These are phyloP conservation scores for Ardeotis arabs DNA, from an alignment of 2,113 vertebrate species.

Conservation along the genomic window DNA sequence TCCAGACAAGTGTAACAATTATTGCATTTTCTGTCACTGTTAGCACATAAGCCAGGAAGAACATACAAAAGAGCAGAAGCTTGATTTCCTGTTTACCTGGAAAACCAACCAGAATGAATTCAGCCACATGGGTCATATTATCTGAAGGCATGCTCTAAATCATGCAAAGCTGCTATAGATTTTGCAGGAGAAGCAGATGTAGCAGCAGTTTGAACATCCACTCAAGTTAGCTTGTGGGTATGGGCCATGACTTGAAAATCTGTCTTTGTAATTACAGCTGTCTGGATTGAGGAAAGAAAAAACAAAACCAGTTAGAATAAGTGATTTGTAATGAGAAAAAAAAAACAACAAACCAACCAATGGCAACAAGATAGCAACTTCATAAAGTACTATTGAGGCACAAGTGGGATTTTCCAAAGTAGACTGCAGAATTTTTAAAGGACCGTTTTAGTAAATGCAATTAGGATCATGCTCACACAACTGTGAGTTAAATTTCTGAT, in stretches of 20 bases:
- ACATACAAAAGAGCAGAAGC: background rate
- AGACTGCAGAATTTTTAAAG: background rate
- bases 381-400: background rate
- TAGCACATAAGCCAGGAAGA: conserved; percentile 25
- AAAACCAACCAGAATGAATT: conserved; percentile 51
- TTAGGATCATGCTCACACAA: background rate
- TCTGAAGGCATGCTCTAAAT: background rate
- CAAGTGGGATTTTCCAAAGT: background rate
- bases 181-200: background rate
- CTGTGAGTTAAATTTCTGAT: background rate
- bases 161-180: background rate
- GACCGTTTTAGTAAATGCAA: background rate
- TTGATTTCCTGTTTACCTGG: background rate
- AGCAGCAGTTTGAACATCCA: background rate
- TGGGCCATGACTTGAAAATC: background rate
- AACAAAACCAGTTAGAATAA: background rate
- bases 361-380: background rate
- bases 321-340: background rate
- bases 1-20: background rate
- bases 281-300: background rate
- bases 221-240: background rate
- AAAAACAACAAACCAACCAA: background rate
- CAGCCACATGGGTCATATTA: conserved; percentile 12
- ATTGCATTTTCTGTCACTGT: conserved; percentile 17
- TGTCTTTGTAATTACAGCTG: background rate